Base-by-base conservation (phyloP, 2,888 invertebrate species). In the Schizotus pectinicornis region DNA sequence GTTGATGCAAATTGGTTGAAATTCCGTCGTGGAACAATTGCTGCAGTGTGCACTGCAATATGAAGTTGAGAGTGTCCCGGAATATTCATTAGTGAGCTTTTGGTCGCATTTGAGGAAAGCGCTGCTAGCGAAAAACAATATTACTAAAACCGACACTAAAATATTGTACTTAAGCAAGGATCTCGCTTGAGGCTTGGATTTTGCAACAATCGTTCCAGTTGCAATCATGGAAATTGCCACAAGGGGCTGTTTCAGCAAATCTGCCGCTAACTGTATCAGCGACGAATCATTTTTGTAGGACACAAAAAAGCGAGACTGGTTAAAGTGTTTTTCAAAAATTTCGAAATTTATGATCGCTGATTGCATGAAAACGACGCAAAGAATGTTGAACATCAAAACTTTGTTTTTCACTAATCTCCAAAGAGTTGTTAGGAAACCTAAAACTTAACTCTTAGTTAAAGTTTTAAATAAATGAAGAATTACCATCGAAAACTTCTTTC, bases 1-100 rank as follows among this genome's bases (percentile, higher is more conserved):
- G 58, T 79, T 80, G 1, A 85, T 82, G 68, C 89, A 90, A 30
- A 90, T 82, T 0, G 90, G 90, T 52, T 84, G 81, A 67, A 88
- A 90, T 31, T 42, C 12, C 77, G 74, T 42, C 80, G 76, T 14
- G 0, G 73, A 70, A 67, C 88, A 88, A 12, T 47, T 11, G 7
- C 80, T 77, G 64, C 87, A 87, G 36, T 82, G 70, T 31, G 75
- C 76, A 59, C 86, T 85, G 66, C 87, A 87, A 51, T 77, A 82
- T 11, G 81, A 81, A 31, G 80, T 78, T 0, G 80, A 70, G 6
- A 81, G 67, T 39, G 77, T 78, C 7, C 80, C 79, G 32, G 75
- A 76, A 7, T 78, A 73, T n/a, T 82, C 79, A 12, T 82, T 84
- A 3, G 80, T 50, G 13, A 68, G 49, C 6, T 56, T 51, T 9